Evolutionary conservation across 2,113 vertebrate species (phyloP), one percentile per base, ranked within the genome.

Genomic region (Aphyosemion australe): DNA sequence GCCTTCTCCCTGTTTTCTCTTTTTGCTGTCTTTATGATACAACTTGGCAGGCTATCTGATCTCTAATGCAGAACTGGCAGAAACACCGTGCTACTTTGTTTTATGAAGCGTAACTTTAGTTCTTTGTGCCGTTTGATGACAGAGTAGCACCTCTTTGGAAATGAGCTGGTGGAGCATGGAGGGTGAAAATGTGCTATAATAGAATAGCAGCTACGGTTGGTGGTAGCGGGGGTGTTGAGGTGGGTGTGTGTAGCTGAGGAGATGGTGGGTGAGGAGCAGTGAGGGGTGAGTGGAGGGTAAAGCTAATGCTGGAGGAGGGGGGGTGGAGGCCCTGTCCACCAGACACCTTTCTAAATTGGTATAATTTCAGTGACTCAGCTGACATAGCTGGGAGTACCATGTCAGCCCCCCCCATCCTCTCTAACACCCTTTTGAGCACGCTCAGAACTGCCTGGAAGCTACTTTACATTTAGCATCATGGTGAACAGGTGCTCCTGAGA

Each of bases 281-380:
- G 34, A 37, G 34, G 32, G 32, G 32, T 32, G 32, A 32, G 32
- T 32, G 32, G 32, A 32, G 32, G 34, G 34, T 10, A 37, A 37
- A 37, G 34, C 34, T 10, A 37, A 10, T 10, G 34, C 34, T 37
- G 66, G 18, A 19, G n/a, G 34, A 4, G 62, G 75, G 15, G 52
- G 49, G 37, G 76, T 20, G 54, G 68, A 59, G 72, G 82, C 50
- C 45, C n/a, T 50, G 87, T 90, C 83, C 87, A 92, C 88, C 78
- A 88, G 90, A 93, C 88, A 93, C 87, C 89, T 87, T 92, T 91
- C 91, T 92, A 92, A 92, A 90, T 92, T 86, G 81, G 92, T 91
- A 87, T 86, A 90, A 91, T 93, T 91, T 92, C 86, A 91, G 92
- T 93, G 91, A 92, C 90, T 93, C 90, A 93, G 92, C 89, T 77